Conservation (phyloP, 2,113 vertebrate genomes). For the Tapirus terrestris region DNA sequence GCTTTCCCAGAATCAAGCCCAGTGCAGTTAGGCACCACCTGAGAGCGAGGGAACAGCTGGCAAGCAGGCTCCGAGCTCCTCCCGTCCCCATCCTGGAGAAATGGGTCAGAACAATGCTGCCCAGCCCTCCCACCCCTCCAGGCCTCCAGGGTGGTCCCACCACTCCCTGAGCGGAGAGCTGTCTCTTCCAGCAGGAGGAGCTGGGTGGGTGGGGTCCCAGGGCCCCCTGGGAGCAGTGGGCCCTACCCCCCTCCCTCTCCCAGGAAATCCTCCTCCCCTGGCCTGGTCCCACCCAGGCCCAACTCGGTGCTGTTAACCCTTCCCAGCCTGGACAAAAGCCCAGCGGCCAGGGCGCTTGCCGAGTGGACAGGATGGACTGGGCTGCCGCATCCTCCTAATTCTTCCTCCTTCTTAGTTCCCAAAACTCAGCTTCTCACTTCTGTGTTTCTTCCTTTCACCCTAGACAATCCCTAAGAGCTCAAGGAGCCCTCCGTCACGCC, state of each 20-base stretch:
- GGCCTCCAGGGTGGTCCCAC: neutral
- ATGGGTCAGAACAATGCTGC: neutral
- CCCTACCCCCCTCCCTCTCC: too few relatives aligned
- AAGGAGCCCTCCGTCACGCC: accelerated
- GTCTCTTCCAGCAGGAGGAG: neutral
- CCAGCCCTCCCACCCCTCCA: too few relatives aligned
- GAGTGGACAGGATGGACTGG: neutral
- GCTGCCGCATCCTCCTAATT: neutral
- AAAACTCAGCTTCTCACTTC: neutral
- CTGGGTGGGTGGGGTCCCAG: neutral
- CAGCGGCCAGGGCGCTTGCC: neutral
- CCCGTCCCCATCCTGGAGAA: neutral
- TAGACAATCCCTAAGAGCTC: neutral
- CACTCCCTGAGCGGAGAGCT: neutral
- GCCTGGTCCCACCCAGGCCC: neutral
- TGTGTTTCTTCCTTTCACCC: neutral
- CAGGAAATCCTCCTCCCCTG: neutral
- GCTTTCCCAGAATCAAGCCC: neutral
- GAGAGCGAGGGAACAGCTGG: neutral
- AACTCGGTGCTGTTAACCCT: too few relatives aligned
- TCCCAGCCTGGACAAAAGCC: neutral
- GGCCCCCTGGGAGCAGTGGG: neutral
- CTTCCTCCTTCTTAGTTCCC: neutral
- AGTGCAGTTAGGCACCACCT: neutral
- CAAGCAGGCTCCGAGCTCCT: neutral